Conservation (phyloP, 2,113 vertebrate genomes). For the Gila orcuttii region DNA sequence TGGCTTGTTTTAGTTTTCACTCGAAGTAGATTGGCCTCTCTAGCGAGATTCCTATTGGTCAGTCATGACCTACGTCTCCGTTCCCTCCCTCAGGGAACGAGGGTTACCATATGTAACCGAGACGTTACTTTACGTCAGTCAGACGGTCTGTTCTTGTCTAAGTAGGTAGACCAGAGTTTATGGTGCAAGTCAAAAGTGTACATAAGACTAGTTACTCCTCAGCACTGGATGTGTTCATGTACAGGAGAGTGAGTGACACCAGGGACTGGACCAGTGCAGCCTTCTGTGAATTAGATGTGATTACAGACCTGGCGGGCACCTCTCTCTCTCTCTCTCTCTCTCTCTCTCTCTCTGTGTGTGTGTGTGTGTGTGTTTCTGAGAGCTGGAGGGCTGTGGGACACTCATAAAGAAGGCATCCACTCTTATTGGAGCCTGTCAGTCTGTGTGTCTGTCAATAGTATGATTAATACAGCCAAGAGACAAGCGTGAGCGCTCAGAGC, state of each 20-base stretch:
- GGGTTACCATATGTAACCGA: too few relatives aligned
- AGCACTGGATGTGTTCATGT: slow-evolving; percentile 58
- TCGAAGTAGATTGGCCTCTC: too few relatives aligned
- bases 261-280: slow-evolving; percentile 42
- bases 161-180: slow-evolving; percentile 52
- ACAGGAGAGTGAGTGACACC: slow-evolving; percentile 45
- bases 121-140: not conserved
- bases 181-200: slow-evolving; percentile 57
- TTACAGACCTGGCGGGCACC: slow-evolving; percentile 75
- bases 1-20: too few relatives aligned
- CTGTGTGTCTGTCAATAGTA: slow-evolving; percentile 53
- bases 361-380: too few relatives aligned
- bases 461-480: slow-evolving; percentile 56
- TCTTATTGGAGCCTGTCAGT: slow-evolving; percentile 56
- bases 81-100: too few relatives aligned
- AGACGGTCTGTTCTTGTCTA: not conserved
- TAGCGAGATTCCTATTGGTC: too few relatives aligned
- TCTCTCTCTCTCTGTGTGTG: not conserved
- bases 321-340: not conserved
- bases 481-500: slow-evolving; percentile 27
- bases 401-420: slow-evolving; percentile 52
- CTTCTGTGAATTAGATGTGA: slow-evolving; percentile 85
- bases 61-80: too few relatives aligned
- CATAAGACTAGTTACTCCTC: slow-evolving; percentile 36
- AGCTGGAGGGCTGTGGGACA: slow-evolving; percentile 51